phyloP scores from a whole-genome alignment of 1,140 invertebrate species.

The Antheraea mylitta region DNA sequence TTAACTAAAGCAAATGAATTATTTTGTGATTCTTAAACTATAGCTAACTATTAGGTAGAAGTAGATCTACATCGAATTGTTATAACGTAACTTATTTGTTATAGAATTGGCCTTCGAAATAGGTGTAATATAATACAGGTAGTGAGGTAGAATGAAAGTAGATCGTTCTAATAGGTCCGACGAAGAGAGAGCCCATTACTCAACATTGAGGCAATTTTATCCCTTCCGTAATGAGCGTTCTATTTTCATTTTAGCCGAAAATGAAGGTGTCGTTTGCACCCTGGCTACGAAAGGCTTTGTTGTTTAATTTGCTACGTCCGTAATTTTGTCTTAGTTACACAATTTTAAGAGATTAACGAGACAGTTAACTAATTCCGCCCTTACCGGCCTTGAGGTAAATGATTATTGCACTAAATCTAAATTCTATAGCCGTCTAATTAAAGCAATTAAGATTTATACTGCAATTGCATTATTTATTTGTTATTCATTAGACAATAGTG shows the following conservation, averaged over 20 bases:
- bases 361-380: conserved; percentile 21
- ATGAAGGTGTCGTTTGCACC: conserved; percentile 14
- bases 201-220: conserved; percentile 12
- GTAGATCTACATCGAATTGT: not conserved
- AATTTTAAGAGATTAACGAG: conserved; percentile 32
- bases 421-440: not conserved
- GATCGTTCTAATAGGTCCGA: conserved; percentile 8
- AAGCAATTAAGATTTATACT: not conserved
- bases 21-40: too few species aligned
- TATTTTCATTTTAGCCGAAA: conserved; percentile 12
- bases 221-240: conserved; percentile 7
- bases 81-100: not conserved
- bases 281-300: conserved; percentile 19
- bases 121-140: not conserved
- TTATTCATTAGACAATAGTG: too few species aligned
- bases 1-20: too few species aligned
- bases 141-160: not conserved
- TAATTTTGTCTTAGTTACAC: conserved; percentile 23
- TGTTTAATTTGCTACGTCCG: conserved; percentile 18
- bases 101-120: not conserved
- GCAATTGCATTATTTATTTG: not conserved
- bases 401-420: conserved; percentile 29
- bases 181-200: conserved; percentile 7
- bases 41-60: too few species aligned
- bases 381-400: conserved; percentile 21